These are phyloP conservation scores for Cynaeus angustus DNA, from an alignment of 2,888 invertebrate genomes.

Conservation along the genomic window DNA sequence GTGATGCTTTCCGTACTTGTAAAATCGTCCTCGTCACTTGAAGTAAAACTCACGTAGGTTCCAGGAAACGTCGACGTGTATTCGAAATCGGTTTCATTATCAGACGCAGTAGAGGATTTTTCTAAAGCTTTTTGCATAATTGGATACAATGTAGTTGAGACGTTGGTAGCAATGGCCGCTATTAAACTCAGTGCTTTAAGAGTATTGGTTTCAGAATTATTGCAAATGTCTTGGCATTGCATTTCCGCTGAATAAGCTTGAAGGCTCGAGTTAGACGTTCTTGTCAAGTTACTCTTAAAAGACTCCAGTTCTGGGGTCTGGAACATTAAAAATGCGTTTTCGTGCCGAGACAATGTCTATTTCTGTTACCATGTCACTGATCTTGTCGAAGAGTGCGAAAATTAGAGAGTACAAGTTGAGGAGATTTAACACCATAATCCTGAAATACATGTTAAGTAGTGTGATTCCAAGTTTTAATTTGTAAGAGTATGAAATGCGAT, in stretches of 20 bases:
- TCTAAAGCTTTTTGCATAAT: conserved; percentile 47
- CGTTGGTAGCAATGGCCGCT: conserved; percentile 52
- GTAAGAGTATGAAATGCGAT: too few relatives aligned
- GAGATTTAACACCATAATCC: conserved; percentile 95
- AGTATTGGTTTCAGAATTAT: conserved; percentile 47
- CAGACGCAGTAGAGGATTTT: background rate
- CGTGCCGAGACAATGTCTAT: background rate
- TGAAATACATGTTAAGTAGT: too few relatives aligned
- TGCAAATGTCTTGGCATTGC: conserved; percentile 41
- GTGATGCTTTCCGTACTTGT: background rate
- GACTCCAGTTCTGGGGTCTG: conserved; percentile 73
- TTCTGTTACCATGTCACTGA: conserved; percentile 83
- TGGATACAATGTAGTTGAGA: conserved; percentile 53
- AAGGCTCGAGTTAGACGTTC: conserved; percentile 14
- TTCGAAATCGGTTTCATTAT: conserved; percentile 20
- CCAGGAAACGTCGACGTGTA: conserved; percentile 12
- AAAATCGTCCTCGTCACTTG: conserved; percentile 18
- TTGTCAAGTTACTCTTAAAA: conserved; percentile 68
- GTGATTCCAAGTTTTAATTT: too few relatives aligned
- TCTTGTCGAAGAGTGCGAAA: conserved; percentile 92
- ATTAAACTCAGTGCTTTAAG: conserved; percentile 59
- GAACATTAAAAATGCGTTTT: conserved; percentile 44
- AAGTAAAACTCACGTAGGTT: conserved; percentile 6
- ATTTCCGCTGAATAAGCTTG: conserved; percentile 25
- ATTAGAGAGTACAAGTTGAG: conserved; percentile 96